Evolutionary conservation across 53 echinoderm and acorn worm genomes (phyloP).

Genomic region (Mesocentrotus franciscanus): DNA sequence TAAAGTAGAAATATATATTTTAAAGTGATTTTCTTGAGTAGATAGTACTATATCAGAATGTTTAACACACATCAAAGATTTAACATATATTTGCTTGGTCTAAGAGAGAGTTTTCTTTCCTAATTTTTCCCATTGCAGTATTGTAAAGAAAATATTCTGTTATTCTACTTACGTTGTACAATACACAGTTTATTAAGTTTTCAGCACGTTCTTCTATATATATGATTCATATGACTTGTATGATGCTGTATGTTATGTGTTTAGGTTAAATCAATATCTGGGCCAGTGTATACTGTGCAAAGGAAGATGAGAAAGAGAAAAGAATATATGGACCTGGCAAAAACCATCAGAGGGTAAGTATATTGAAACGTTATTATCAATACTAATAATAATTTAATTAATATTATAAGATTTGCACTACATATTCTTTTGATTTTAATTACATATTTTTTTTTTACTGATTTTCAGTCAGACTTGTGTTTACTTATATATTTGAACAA

Average conservation of each 20-base stretch:
- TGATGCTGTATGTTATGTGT: neutral
- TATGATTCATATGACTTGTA: neutral
- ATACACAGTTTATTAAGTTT: no score
- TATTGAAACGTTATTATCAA: neutral
- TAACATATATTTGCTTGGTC: no score
- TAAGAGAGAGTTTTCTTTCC: no score
- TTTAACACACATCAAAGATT: no score
- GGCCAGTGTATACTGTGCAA: constrained; percentile 82
- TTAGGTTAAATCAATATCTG: constrained; percentile 76
- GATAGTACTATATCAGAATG: neutral
- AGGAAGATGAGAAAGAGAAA: constrained; percentile 82
- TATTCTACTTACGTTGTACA: no score
- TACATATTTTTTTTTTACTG: no score
- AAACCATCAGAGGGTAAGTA: constrained; percentile 80
- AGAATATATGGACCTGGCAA: constrained; percentile 88
- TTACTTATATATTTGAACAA: no score
- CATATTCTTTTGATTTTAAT: no score
- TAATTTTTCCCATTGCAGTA: no score
- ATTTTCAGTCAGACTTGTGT: no score
- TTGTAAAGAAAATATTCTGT: no score
- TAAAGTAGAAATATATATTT: neutral
- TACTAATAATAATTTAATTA: neutral
- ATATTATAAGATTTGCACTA: neutral
- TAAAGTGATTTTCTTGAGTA: neutral
- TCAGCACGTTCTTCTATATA: no score